phyloP scores from a whole-genome alignment of 2,113 vertebrate genomes.

The Toxotes chatareus region DNA sequence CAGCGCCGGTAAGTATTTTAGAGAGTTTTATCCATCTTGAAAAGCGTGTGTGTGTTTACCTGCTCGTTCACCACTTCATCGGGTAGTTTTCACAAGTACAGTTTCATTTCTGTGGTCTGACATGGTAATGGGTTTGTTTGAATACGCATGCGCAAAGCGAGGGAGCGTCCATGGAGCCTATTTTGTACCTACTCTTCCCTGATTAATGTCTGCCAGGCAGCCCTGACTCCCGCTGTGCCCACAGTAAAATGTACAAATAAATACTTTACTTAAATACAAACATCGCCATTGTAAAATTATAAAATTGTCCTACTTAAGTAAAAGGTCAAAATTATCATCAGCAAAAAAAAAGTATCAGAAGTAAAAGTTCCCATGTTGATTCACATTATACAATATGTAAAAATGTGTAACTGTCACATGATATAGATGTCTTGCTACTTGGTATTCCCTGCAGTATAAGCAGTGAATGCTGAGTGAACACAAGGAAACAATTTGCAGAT shows the following conservation, averaged over 20 bases:
- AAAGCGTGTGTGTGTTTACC: constrained; percentile 24
- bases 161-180: background rate
- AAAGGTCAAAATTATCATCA: too few relatives aligned
- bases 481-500: too few relatives aligned
- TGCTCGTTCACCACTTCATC: constrained; percentile 50
- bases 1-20: accelerated
- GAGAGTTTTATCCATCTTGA: background rate
- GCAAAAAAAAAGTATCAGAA: too few relatives aligned
- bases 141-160: constrained; percentile 61
- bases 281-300: too few relatives aligned
- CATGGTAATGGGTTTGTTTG: constrained; percentile 25
- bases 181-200: background rate
- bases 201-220: constrained; percentile 18
- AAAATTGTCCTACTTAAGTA: too few relatives aligned
- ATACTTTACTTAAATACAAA: too few relatives aligned
- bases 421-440: too few relatives aligned
- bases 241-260: too few relatives aligned
- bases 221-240: too few relatives aligned
- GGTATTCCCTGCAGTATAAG: background rate
- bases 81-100: constrained; percentile 34
- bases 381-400: too few relatives aligned
- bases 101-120: constrained; percentile 57
- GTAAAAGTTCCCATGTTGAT: too few relatives aligned
- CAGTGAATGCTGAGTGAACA: too few relatives aligned
- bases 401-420: background rate